Evolutionary conservation across 2,113 vertebrate species (phyloP), one percentile per base, ranked within the genome.

Genomic region (Phylloscopus trochilus): DNA sequence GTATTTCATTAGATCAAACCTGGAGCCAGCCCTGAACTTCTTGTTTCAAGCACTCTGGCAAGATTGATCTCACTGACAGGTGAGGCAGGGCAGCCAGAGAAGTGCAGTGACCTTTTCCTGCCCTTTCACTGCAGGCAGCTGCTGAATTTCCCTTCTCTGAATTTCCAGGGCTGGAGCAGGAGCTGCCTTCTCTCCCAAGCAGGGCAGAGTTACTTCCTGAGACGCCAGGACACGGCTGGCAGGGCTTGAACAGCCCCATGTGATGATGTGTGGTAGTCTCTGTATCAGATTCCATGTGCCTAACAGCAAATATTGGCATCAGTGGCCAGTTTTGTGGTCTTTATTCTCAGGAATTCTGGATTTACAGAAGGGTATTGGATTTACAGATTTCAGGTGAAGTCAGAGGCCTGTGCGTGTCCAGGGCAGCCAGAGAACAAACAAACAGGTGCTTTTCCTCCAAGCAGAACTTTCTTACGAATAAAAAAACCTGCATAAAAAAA

Each of bases 221-320:
- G 60, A 1, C n/a, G 13, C 12, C 53, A 16, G 10, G 1, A 1
- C 23, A 1, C 0, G 49, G 31, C 10, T 56, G 72, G 30, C 58
- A 20, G 68, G 39, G 59, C 44, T 35, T 3, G 24, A 46, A 7
- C 41, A 79, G 72, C 67, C 70, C 39, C n/a, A 0, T 11, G 7
- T 14, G 44, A 21, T 7, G 23, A 22, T 2, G 11, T n/a, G 47
- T 39, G 53, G 6, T 49, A 31, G 3, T 5, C 14, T 39, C 37
- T 3, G 0, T 3, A n/a, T 28, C 22, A n/a, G 58, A 62, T 47
- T 22, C 44, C 62, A 0, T 4, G 39, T 28, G 20, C 37, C 37
- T 12, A 0, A 19, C 35, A 66, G 56, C 35, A 52, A 51, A 47
- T 72, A 68, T 22, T 59, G 67, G 31, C 27, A 9, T 4, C 37